phyloP scores from a whole-genome alignment of 2,113 vertebrate genomes.

The Isurus oxyrinchus region DNA sequence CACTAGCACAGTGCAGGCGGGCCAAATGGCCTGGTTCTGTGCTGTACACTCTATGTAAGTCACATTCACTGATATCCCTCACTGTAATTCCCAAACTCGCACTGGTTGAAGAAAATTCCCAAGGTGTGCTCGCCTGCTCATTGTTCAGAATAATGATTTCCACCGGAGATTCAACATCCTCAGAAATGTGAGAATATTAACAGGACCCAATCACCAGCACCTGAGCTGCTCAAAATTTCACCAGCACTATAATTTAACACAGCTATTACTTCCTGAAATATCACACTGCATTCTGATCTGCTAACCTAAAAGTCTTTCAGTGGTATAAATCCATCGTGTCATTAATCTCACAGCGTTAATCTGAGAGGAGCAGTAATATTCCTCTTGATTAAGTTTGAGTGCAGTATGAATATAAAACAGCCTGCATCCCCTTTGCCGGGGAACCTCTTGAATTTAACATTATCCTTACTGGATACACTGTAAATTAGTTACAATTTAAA shows the following conservation, averaged over 20 bases:
- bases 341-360: not conserved
- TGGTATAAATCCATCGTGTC: not conserved
- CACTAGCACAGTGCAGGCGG: too few relatives aligned
- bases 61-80: not conserved
- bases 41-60: not conserved
- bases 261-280: not conserved
- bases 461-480: not conserved
- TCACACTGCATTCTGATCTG: not conserved
- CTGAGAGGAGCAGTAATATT: not conserved
- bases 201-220: not conserved
- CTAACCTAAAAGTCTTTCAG: not conserved
- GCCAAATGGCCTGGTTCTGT: not conserved
- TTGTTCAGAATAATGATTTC: not conserved
- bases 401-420: not conserved
- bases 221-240: not conserved
- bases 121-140: not conserved
- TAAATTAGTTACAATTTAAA: not conserved
- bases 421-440: not conserved
- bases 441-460: not conserved
- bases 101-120: not conserved
- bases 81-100: not conserved
- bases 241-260: not conserved
- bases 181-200: not conserved
- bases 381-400: not conserved
- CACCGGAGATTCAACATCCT: not conserved